These are phyloP conservation scores for Oryzias sinensis DNA, from an alignment of 2,797 vertebrate species.

Conservation along the genomic window DNA sequence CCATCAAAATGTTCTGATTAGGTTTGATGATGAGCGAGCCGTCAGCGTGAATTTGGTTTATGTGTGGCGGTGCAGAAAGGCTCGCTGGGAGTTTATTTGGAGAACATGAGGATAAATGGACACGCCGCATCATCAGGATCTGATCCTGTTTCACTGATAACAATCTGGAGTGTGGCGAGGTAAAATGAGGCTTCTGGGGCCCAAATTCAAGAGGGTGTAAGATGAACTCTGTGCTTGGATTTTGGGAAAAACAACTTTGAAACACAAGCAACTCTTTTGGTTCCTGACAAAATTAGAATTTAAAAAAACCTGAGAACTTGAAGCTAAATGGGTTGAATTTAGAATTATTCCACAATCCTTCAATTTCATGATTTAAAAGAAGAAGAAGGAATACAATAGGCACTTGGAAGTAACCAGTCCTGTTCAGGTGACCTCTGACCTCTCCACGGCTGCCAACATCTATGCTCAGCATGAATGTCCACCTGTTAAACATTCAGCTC, in stretches of 20 bases:
- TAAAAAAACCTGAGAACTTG: neutral
- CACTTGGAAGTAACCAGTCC: slow-evolving; percentile 1
- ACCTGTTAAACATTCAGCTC: neutral
- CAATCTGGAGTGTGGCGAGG: slow-evolving; percentile 19
- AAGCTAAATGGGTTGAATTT: too few relatives aligned
- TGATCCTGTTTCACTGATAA: slow-evolving; percentile 13
- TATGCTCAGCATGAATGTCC: neutral
- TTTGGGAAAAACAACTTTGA: slow-evolving; percentile 3
- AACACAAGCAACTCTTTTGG: neutral
- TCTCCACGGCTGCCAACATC: slow-evolving; percentile 1
- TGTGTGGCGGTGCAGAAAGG: slow-evolving; percentile 14
- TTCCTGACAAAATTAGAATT: neutral
- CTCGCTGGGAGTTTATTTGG: neutral
- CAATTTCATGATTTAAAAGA: neutral
- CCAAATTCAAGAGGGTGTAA: slow-evolving; percentile 19
- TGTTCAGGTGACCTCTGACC: slow-evolving; percentile 50
- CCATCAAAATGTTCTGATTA: slow-evolving; percentile 12
- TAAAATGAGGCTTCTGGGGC: slow-evolving; percentile 17
- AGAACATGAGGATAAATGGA: slow-evolving; percentile 2
- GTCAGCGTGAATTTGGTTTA: slow-evolving; percentile 14
- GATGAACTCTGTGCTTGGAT: slow-evolving; percentile 7
- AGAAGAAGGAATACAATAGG: neutral
- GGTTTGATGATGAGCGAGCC: slow-evolving; percentile 10
- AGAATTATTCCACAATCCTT: too few relatives aligned
- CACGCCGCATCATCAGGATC: neutral